Evolutionary conservation across 2,797 vertebrate genomes (phyloP).

Genomic region (Lepilemur ruficaudatus): DNA sequence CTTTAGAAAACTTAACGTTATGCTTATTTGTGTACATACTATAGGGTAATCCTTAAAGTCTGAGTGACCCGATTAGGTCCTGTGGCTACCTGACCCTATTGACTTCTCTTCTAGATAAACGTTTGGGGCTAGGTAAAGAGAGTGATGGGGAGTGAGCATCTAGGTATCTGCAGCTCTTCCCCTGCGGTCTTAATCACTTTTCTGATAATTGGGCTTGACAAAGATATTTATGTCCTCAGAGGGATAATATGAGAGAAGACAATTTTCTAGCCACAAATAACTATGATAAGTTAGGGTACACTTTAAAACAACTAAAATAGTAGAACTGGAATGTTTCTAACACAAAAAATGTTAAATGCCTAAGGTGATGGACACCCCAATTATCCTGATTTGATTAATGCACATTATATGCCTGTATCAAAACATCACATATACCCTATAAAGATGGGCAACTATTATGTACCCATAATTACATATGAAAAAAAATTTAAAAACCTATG

Average conservation of each 20-base stretch:
- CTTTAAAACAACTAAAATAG: neutral
- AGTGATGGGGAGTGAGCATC: neutral
- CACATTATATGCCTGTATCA: neutral
- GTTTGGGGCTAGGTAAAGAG: neutral
- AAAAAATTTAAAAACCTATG: neutral
- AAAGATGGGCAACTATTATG: neutral
- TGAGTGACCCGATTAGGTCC: neutral
- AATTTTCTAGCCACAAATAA: neutral
- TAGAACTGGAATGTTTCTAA: neutral
- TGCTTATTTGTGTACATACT: neutral
- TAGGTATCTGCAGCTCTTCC: neutral
- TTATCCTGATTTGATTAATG: neutral
- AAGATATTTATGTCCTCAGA: neutral
- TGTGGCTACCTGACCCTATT: neutral
- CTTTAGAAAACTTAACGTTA: neutral
- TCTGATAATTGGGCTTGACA: neutral
- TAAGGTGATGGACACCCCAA: neutral
- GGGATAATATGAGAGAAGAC: neutral
- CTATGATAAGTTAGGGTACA: neutral
- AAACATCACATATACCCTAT: neutral
- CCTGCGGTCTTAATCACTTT: neutral
- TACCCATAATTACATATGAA: neutral
- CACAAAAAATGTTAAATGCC: neutral
- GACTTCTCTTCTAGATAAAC: neutral
- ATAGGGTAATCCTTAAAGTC: neutral